A percentile compares a stretch with the other conserved stretches of the same genome.
These are phyloP conservation scores for Heliconius himera DNA, from an alignment of 1,140 invertebrate species.

Conservation along the genomic window DNA sequence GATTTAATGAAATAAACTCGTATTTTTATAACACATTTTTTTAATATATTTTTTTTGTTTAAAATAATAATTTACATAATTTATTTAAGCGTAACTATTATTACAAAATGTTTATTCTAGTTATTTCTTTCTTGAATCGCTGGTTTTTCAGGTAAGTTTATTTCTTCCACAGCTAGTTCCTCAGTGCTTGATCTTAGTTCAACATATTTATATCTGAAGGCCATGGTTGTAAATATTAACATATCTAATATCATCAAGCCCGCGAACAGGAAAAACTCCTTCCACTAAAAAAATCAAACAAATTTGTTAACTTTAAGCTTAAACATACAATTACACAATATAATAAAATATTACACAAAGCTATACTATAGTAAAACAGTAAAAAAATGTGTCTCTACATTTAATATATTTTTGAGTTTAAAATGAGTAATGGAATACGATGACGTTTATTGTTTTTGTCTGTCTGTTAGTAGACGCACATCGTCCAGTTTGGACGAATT, in stretches of 20 bases:
- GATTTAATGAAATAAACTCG: neutral
- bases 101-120: neutral
- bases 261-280: constrained; percentile 94
- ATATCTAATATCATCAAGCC: constrained; percentile 92
- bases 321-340: neutral
- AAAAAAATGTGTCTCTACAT: too few species aligned
- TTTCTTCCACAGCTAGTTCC: constrained; percentile 59
- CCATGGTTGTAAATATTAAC: constrained; percentile 90
- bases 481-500: too few species aligned
- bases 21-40: neutral
- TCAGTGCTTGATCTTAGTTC: constrained; percentile 65
- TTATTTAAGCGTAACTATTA: neutral
- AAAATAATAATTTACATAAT: constrained; percentile 5
- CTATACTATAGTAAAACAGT: too few species aligned
- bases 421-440: too few species aligned
- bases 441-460: too few species aligned
- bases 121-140: constrained; percentile 28
- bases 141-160: constrained; percentile 46
- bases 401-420: too few species aligned
- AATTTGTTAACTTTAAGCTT: neutral
- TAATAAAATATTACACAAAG: too few species aligned
- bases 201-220: constrained; percentile 87
- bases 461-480: too few species aligned
- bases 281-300: constrained; percentile 83
- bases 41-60: neutral